These are phyloP conservation scores for Tetropium fuscum DNA, from an alignment of 2,888 invertebrate species.

Conservation along the genomic window DNA sequence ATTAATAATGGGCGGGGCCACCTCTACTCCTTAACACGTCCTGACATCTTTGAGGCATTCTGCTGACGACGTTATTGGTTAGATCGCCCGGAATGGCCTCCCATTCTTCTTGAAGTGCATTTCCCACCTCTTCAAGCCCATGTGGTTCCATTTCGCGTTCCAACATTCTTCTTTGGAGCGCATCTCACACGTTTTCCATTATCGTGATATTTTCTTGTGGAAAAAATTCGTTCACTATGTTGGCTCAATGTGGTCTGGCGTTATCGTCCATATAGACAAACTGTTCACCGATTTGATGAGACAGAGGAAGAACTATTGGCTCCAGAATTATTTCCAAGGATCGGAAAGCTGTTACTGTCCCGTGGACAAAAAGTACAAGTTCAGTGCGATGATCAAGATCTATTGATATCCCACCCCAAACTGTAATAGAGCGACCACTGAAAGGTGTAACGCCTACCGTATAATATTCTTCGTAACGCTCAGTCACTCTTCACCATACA, in stretches of 20 bases:
- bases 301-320: too few species aligned
- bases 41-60: too few species aligned
- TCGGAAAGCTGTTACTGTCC: slow-evolving; percentile 1
- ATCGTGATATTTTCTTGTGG: neutral
- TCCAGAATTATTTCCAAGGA: neutral
- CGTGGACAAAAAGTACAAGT: neutral
- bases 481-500: too few species aligned
- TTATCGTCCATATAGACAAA: neutral
- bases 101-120: neutral
- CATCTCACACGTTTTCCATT: neutral
- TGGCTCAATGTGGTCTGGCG: neutral
- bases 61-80: too few species aligned
- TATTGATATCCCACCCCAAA: slow-evolving; percentile 1
- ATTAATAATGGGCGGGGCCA: too few species aligned
- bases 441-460: neutral
- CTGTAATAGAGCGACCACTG: neutral
- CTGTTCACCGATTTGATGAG: neutral
- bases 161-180: slow-evolving; percentile 1
- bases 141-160: neutral
- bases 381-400: neutral
- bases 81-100: too few species aligned
- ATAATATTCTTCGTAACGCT: neutral
- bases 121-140: neutral
- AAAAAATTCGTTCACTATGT: neutral
- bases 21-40: too few species aligned